Conservation (phyloP, 2,113 vertebrate genomes). For the Pterophyllum scalare region DNA sequence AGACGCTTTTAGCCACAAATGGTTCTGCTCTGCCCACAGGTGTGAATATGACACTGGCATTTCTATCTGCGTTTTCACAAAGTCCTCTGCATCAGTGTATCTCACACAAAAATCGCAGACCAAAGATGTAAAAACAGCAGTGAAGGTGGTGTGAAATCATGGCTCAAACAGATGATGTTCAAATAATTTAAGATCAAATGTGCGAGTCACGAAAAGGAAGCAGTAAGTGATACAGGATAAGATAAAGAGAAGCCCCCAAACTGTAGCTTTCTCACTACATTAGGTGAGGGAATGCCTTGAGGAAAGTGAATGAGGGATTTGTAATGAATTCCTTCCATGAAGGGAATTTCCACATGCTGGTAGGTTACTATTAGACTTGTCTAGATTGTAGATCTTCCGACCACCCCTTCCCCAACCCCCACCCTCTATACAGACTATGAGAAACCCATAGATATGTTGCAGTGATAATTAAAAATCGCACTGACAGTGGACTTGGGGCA, state of each 20-base stretch:
- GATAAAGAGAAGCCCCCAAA: neutral
- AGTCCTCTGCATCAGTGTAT: neutral
- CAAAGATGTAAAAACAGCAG: neutral
- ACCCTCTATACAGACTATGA: neutral
- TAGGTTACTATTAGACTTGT: constrained; percentile 33
- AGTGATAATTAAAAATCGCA: constrained; percentile 46
- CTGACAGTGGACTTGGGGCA: constrained; percentile 21
- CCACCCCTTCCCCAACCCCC: neutral
- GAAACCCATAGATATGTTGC: neutral
- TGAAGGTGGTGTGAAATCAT: neutral
- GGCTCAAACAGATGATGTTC: neutral
- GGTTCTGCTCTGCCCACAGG: neutral
- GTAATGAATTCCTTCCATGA: constrained; percentile 56
- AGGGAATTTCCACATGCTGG: constrained; percentile 62
- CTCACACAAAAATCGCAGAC: neutral
- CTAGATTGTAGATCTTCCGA: constrained; percentile 53
- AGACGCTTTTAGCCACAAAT: neutral
- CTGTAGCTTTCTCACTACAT: neutral
- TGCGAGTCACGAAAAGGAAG: neutral
- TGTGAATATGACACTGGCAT: neutral
- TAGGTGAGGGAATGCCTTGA: constrained; percentile 17
- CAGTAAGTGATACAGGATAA: neutral
- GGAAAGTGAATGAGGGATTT: constrained; percentile 25
- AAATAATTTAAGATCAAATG: neutral
- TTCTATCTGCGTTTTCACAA: neutral